Evolutionary conservation across 2,113 vertebrate species (phyloP).

Genomic region (Eidolon helvum): DNA sequence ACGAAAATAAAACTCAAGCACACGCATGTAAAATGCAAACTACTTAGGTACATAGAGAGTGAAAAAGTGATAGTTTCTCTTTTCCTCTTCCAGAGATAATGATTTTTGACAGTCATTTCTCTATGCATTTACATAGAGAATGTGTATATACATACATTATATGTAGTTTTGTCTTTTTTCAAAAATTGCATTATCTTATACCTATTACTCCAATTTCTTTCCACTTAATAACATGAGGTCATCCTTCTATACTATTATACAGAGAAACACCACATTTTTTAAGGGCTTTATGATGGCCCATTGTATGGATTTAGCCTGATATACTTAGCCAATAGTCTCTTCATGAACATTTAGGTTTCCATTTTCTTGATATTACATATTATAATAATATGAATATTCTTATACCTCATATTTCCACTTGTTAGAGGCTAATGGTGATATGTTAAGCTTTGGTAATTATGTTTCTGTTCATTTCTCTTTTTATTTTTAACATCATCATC

Average conservation of each 20-base stretch:
- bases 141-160: not conserved
- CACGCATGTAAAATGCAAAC: not conserved
- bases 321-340: not conserved
- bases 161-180: not conserved
- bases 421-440: not conserved
- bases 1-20: slow-evolving; percentile 5
- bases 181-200: not conserved
- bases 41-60: not conserved
- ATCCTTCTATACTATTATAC: not conserved
- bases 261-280: not conserved
- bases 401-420: not conserved
- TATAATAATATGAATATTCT: slow-evolving; percentile 22
- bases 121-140: not conserved
- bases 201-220: slow-evolving; percentile 14
- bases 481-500: slow-evolving; percentile 32
- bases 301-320: not conserved
- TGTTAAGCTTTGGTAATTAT: slow-evolving; percentile 23
- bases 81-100: not conserved
- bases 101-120: not conserved
- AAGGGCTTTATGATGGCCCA: not conserved
- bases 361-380: slow-evolving; percentile 9
- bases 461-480: slow-evolving; percentile 17
- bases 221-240: not conserved
- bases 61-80: not conserved
- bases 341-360: not conserved